Conservation (phyloP, 2,888 invertebrate genomes). For the Rotaria socialis region DNA sequence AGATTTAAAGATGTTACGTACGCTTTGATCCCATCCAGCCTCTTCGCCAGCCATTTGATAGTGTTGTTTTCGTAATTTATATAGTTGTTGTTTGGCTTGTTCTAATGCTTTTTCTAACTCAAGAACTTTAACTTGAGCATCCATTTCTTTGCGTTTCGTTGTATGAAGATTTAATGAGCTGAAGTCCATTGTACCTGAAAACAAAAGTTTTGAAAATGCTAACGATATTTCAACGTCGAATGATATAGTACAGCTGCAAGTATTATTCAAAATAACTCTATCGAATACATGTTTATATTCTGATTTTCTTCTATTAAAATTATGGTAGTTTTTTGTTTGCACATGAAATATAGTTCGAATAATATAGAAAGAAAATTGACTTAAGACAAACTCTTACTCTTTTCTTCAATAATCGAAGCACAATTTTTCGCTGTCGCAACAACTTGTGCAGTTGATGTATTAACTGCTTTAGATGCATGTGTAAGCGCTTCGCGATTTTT, state of each 20-base stretch:
- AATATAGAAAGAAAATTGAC: too few species aligned
- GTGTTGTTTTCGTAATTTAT: conserved; percentile 81
- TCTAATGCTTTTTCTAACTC: conserved; percentile 85
- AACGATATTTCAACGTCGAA: too few species aligned
- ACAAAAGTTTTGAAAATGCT: too few species aligned
- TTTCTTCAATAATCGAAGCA: conserved; percentile 76
- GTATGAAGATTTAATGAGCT: conserved; percentile 82
- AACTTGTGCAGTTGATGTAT: conserved; percentile 81
- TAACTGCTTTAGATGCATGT: conserved; percentile 79
- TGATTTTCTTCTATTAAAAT: too few species aligned
- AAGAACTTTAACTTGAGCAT: conserved; percentile 79
- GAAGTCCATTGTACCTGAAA: conserved; percentile 78
- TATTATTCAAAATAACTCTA: too few species aligned
- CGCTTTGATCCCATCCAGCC: conserved; percentile 4
- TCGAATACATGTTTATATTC: too few species aligned
- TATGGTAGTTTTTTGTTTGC: too few species aligned
- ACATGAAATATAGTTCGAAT: too few species aligned
- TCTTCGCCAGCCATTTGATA: conserved; percentile 69
- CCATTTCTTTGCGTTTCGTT: conserved; percentile 92
- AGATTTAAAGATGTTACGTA: background rate
- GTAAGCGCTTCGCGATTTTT: conserved; percentile 74
- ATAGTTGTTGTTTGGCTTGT: conserved; percentile 76
- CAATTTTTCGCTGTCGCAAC: conserved; percentile 89
- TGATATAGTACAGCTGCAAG: too few species aligned
- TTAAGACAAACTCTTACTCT: conserved; percentile 62